Evolutionary conservation across 2,113 vertebrate genomes (phyloP), one percentile per base, ranked within the genome.

Genomic region (Nothobranchius kuhntae): DNA sequence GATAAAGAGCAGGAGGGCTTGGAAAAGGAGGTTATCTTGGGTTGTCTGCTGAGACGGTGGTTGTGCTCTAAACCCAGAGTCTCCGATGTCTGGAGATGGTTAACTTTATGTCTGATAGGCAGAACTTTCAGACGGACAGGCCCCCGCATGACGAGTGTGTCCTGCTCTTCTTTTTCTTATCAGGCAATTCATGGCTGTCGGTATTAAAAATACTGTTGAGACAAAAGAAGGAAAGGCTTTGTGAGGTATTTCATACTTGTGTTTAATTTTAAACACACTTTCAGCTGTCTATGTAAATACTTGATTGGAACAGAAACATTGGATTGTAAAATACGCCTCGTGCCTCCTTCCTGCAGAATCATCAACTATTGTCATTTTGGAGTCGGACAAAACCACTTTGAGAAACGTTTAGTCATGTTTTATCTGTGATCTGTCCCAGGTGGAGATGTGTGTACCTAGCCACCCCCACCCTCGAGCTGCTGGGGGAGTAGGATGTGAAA

Each of bases 11-110:
- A 35, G 73, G 75, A 74, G 65, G 17, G 71, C 21, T 47, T 61
- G 52, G 59, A 65, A 87, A 73, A 62, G 58, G 58, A 45, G 71
- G 72, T 75, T 84, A 75, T 88, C 83, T 75, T 24, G 42, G 57
- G 61, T 81, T 67, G 77, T 79, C 74, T 85, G 47, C 66, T 45
- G 24, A 61, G 58, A 68, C 60, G 55, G 65, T 63, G 51, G 62
- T 71, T 76, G 69, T 48, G 70, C 65, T 82, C 72, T 75, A 7
- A 13, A 63, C 62, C 14, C 14, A 4, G 53, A 38, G 54, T 17
- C 56, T 69, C 50, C 7, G 1, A 26, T 46, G 73, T 68, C 74
- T 77, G 69, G 61, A 70, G 53, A 71, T 67, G 66, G 71, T 75
- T 57, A 53, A 54, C 56, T 36, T 5, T 44, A 66, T 45, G 44